Evolutionary conservation across 2,113 vertebrate genomes (phyloP).

Genomic region (Sinocyclocheilus anshuiensis): DNA sequence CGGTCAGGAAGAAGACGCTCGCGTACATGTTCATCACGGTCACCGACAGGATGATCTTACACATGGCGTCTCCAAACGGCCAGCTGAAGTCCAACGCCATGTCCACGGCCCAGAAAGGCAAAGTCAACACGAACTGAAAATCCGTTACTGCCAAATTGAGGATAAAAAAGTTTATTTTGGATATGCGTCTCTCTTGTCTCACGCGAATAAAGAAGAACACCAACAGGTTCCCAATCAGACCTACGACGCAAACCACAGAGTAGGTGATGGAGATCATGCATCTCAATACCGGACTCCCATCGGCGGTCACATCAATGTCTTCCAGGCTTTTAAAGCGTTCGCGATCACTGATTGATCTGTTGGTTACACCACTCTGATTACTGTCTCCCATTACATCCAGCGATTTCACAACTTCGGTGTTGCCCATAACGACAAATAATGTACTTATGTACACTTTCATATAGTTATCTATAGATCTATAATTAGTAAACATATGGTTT

Average conservation of each 20-base stretch:
- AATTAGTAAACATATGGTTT: background rate
- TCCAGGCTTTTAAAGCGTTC: constrained; percentile 65
- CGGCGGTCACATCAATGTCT: constrained; percentile 68
- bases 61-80: constrained; percentile 78
- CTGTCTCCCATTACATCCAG: constrained; percentile 52
- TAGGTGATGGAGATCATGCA: constrained; percentile 71
- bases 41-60: constrained; percentile 73
- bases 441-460: too few species aligned
- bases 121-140: constrained; percentile 75
- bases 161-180: constrained; percentile 72
- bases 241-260: constrained; percentile 70
- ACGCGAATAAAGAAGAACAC: constrained; percentile 73
- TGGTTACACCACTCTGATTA: constrained; percentile 57
- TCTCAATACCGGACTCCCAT: constrained; percentile 67
- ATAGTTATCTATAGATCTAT: background rate
- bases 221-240: constrained; percentile 71
- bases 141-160: constrained; percentile 74
- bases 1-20: constrained; percentile 77
- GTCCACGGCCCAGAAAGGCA: constrained; percentile 79
- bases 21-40: constrained; percentile 79
- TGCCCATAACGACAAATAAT: constrained; percentile 1
- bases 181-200: constrained; percentile 63
- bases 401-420: constrained; percentile 4
- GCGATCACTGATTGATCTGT: constrained; percentile 58
- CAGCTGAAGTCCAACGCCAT: constrained; percentile 78